Base-by-base conservation (phyloP, 1,140 invertebrate species). In the Heliothis virescens region DNA sequence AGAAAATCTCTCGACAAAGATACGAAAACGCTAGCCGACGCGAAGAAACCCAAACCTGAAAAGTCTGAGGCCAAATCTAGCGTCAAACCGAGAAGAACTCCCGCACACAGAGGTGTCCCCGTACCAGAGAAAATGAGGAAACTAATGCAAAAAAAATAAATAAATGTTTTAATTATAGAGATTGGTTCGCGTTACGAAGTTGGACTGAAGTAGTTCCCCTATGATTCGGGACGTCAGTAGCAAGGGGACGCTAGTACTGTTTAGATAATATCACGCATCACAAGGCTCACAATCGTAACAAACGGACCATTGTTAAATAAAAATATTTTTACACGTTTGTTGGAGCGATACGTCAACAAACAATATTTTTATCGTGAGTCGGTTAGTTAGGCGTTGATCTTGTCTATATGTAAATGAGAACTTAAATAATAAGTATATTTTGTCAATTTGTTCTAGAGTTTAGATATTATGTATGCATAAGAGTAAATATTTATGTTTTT, bases 371-470 rank as follows among this genome's bases (percentile, higher is more conserved):
- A 85, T 83, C 81, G 86, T 87, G 87, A 87, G 83, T 85, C 81
- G 81, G 79, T 57, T 63, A 65, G 82, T 77, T 71, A 63, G 80
- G 86, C 86, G 88, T 89, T 86, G 86, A 89, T 89, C 84, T 86
- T 86, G 84, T 91, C 84, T 91, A 88, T 86, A 85, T 90, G 87
- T 91, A 88, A 82, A 92, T 88, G 86, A 84, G 83, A 85, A 87
- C 71, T 82, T 85, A 87, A 82, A 82, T 86, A 73, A 80, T 84
- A 87, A 83, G 80, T 89, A 91, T 94, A 91, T 94, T 92, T 93
- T 92, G 90, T 93, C 91, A 93, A 93, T 93, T 93, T 92, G 87
- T 93, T 93, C 79, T 91, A 92, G 87, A 88, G 85, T 84, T 55
- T 91, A 91, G 83, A 85, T 89, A 86, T 86, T 85, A 74, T 79